These are phyloP conservation scores for Tuta absoluta DNA, from an alignment of 2,888 invertebrate species.

Conservation along the genomic window DNA sequence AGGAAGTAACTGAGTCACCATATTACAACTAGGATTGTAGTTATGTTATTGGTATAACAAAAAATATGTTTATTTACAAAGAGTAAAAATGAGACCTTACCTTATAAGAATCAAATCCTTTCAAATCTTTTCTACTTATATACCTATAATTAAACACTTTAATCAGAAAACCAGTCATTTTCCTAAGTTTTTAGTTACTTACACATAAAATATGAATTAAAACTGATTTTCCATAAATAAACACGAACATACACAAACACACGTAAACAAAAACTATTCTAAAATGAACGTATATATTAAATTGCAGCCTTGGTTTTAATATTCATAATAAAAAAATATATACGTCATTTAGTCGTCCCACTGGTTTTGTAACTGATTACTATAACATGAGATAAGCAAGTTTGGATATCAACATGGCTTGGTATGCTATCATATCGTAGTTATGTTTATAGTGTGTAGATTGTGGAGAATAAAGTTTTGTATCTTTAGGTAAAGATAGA, in stretches of 20 bases:
- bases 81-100: slow-evolving; percentile 56
- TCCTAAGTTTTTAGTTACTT: neutral
- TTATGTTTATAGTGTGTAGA: neutral
- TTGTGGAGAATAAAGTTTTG: neutral
- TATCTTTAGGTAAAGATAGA: too few species aligned
- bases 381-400: slow-evolving; percentile 4
- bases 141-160: slow-evolving; percentile 85
- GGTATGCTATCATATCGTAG: neutral
- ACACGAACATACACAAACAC: neutral
- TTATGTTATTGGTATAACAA: too few species aligned
- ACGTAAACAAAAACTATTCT: neutral
- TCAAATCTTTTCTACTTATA: slow-evolving; percentile 89
- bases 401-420: neutral
- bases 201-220: neutral
- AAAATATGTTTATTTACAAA: too few species aligned
- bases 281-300: neutral
- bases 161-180: slow-evolving; percentile 36
- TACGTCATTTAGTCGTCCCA: neutral
- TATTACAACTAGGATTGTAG: too few species aligned
- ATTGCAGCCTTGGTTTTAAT: neutral
- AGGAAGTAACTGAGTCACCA: too few species aligned
- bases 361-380: slow-evolving; percentile 4
- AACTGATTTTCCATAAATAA: neutral
- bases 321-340: neutral
- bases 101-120: slow-evolving; percentile 96